Evolutionary conservation across 1,140 invertebrate species (phyloP).

Genomic region (Palaemon carinicauda): DNA sequence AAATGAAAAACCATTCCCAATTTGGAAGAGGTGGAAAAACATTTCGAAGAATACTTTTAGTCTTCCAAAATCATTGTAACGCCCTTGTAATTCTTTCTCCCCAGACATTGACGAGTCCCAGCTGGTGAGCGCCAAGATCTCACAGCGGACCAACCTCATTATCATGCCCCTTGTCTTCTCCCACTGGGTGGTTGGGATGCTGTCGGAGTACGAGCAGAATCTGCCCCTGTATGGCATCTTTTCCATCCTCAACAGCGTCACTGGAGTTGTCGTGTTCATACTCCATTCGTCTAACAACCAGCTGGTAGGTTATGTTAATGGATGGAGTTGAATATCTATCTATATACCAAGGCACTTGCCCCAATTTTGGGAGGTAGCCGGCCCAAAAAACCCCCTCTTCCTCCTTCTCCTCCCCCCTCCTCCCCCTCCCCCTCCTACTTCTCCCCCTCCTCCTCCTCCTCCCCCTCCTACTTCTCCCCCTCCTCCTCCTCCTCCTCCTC

Average conservation of each 20-base stretch:
- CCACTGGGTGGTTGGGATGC: constrained; percentile 61
- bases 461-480: no score
- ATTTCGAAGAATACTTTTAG: no score
- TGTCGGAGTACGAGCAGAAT: constrained; percentile 63
- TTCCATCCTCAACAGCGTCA: constrained; percentile 62
- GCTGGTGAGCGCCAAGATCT: constrained; percentile 59
- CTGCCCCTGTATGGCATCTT: constrained; percentile 61
- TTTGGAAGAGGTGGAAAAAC: no score
- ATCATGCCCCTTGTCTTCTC: constrained; percentile 62
- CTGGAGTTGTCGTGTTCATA: constrained; percentile 61
- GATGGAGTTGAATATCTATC: not conserved
- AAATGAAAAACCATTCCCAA: no score
- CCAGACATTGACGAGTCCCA: constrained; percentile 53
- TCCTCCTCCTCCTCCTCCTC: no score
- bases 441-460: no score
- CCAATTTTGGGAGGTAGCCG: not conserved
- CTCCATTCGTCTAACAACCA: constrained; percentile 62
- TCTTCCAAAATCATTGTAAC: no score
- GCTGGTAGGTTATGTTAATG: constrained; percentile 47
- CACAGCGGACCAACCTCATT: constrained; percentile 62
- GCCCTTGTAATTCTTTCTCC: not conserved
- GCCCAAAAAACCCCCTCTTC: no score
- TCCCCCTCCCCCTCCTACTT: no score
- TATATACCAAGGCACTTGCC: not conserved
- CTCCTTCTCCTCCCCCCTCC: no score